Base-by-base conservation (phyloP, 2,888 invertebrate genomes). In the Eugnorisma glareosa region DNA sequence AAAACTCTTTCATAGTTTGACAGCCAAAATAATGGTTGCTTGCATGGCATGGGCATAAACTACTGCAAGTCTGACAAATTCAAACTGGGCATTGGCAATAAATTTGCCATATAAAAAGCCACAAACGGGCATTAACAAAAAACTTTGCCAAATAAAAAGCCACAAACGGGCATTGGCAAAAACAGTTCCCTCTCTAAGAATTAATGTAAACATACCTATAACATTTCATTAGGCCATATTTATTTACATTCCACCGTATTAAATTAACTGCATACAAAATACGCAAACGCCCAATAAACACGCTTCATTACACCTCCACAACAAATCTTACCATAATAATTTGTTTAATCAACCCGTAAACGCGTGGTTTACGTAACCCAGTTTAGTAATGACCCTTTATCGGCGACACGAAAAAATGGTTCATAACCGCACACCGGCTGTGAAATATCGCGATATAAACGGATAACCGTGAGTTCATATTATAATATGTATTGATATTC, bases 361-460 rank as follows among this genome's bases (percentile, higher is more conserved):
- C 54, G 51, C 59, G 57, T 8, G 67, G 45, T 67, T 86, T 69
- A 76, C 76, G 66, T 78, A 81, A 83, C 87, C 87, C 73, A 84
- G 81, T 79, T 84, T 68, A 69, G 70, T 76, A 86, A 86, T 77
- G 75, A 77, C 72, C 82, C 83, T 80, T 86, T 86, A 84, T 84
- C 76, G 70, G 79, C 54, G 66, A 79, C 79, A 79, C 79, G 66
- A 71, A 77, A 79, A 82, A 79, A 67, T 67, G 70, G 66, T 67
- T 73, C 73, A 83, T 85, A 86, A 85, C 68, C 54, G 67, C 57
- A n/a, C 64, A 69, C 28, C 43, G 31, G 74, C 69, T 73, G 67
- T 73, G 48, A 72, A 82, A 76, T 67, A 75, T 66, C n/a, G 66
- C 51, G 48, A 76, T 79, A 67, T 35, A 5, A 57, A 66, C 59